These are phyloP conservation scores for Thereva nobilitata DNA, from an alignment of 2,888 invertebrate species.

Conservation along the genomic window DNA sequence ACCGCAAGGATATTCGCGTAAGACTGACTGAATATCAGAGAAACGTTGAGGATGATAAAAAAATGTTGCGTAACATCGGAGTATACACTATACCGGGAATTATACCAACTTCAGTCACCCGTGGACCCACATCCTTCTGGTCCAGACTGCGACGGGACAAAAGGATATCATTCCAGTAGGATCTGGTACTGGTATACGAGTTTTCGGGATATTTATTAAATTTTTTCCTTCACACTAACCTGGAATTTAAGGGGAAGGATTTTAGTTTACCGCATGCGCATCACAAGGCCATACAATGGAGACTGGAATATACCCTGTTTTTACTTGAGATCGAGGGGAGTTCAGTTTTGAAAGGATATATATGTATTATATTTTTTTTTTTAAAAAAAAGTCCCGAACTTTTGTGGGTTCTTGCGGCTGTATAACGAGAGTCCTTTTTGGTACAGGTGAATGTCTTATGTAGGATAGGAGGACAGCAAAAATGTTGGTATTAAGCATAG, in stretches of 20 bases:
- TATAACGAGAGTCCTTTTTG: not conserved
- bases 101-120: slow-evolving; percentile 12
- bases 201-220: not conserved
- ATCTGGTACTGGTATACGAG: slow-evolving; percentile 1
- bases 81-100: slow-evolving; percentile 9
- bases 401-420: not conserved
- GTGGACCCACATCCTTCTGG: slow-evolving; percentile 14
- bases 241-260: not conserved
- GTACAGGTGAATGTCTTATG: slow-evolving; percentile 17
- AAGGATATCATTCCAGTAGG: slow-evolving; percentile 20
- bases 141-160: slow-evolving; percentile 18
- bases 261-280: slow-evolving; percentile 16
- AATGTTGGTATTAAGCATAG: too few species aligned
- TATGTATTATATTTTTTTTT: too few species aligned
- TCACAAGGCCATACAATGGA: not conserved
- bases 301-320: slow-evolving; percentile 13
- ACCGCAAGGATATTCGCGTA: slow-evolving; percentile 29
- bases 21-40: slow-evolving; percentile 24
- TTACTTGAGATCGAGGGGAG: too few species aligned
- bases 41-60: slow-evolving; percentile 2
- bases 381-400: not conserved
- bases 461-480: slow-evolving; percentile 4
- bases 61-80: slow-evolving; percentile 26
- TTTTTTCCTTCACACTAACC: too few species aligned
- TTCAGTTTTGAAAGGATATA: too few species aligned